Evolutionary conservation across 2,888 invertebrate genomes (phyloP), one percentile per base, ranked within the genome.

Genomic region (Dryomyza anilis): DNA sequence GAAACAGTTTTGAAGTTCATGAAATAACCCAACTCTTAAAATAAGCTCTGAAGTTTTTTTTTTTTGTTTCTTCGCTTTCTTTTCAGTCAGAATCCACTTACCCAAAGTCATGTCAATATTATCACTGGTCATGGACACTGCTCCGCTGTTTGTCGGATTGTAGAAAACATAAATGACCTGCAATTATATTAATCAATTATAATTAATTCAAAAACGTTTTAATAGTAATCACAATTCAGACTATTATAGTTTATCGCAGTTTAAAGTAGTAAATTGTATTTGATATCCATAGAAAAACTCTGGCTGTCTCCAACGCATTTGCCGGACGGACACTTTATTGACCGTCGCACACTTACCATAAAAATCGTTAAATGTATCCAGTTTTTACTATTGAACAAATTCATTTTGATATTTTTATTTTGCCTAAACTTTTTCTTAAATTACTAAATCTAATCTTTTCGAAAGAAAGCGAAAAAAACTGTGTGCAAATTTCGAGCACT

Each of bases 61-160:
- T n/a, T n/a, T n/a, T n/a, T n/a, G n/a, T n/a, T n/a, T n/a, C n/a
- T n/a, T n/a, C n/a, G n/a, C n/a, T n/a, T n/a, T n/a, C n/a, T n/a
- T n/a, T n/a, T n/a, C n/a, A n/a, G n/a, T n/a, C n/a, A n/a, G n/a
- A 55, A 16, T 55, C 12, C 16, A 78, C 87, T 88, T 85, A 94
- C 94, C 93, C 87, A 94, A 86, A 71, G 90, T 90, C 87, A 89
- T 89, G 85, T 93, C 93, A 85, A 95, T 87, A 85, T 92, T 94
- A 81, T 89, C 87, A 83, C 89, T 87, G 70, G 90, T 92, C 78
- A 96, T 87, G 81, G 92, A 88, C 63, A 93, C 89, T 70, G 94
- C 94, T 66, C 92, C 94, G 83, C 91, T 91, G 85, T 91, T 88
- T 70, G 89, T 90, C 71, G 91, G 91, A 81, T 90, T 91, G 82